These are phyloP conservation scores for Drosophila varians DNA, from an alignment of 1,140 invertebrate species.

Conservation along the genomic window DNA sequence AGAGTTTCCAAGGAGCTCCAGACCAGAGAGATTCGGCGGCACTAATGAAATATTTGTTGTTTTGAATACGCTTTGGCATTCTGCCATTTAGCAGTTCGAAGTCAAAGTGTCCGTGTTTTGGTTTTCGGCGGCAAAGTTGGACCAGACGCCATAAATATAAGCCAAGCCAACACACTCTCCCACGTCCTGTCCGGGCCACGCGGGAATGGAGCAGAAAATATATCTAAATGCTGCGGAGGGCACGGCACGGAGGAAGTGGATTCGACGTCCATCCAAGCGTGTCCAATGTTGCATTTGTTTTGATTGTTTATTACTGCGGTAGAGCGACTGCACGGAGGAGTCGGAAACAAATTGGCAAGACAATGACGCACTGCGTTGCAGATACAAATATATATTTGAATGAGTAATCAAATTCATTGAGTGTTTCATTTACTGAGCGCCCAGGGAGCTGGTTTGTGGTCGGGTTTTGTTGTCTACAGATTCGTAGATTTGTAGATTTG, in stretches of 20 bases:
- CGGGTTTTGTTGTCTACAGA: not conserved
- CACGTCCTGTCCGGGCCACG: conserved; percentile 43
- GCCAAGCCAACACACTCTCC: conserved; percentile 40
- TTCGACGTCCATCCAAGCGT: conserved; percentile 72
- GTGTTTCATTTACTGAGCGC: not conserved
- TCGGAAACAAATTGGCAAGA: conserved; percentile 53
- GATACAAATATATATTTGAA: conserved; percentile 11
- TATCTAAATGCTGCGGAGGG: not conserved
- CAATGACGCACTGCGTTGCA: conserved; percentile 52
- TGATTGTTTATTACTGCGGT: conserved; percentile 81
- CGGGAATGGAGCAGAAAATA: conserved; percentile 12
- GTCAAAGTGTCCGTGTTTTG: conserved; percentile 54
- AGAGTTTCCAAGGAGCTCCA: not conserved
- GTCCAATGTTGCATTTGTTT: conserved; percentile 78
- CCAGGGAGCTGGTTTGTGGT: not conserved
- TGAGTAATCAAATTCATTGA: conserved; percentile 58
- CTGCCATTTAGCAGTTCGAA: conserved; percentile 57
- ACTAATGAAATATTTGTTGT: conserved; percentile 7
- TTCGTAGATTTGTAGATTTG: too few relatives aligned
- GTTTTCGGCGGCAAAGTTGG: conserved; percentile 66
- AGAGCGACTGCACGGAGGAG: conserved; percentile 39
- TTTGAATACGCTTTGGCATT: conserved; percentile 67
- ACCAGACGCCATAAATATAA: conserved; percentile 77
- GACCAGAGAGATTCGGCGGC: not conserved
- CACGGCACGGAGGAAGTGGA: conserved; percentile 2